These are phyloP conservation scores for Micronycteris hirsuta DNA, from an alignment of 2,113 vertebrate species.

Conservation along the genomic window DNA sequence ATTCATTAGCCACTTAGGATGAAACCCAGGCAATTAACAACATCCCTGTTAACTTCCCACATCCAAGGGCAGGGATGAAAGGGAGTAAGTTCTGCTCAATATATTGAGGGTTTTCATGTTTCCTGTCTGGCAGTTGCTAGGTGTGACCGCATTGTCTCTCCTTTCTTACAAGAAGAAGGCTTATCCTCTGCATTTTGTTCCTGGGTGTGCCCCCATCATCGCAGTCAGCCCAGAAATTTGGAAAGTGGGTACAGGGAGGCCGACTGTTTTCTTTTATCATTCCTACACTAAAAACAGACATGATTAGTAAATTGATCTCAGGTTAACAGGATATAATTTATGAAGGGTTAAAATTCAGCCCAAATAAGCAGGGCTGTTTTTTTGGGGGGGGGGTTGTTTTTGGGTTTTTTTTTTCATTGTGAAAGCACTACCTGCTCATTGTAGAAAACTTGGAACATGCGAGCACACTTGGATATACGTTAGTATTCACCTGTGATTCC, in stretches of 20 bases:
- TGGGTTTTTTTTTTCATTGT: neutral
- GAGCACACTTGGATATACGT: neutral
- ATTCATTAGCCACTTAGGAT: constrained; percentile 30
- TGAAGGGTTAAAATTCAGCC: neutral
- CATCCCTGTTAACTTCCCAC: constrained; percentile 27
- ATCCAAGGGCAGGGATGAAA: constrained; percentile 32
- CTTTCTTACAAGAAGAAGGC: neutral
- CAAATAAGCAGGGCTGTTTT: neutral
- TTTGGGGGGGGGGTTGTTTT: no score
- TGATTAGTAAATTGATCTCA: neutral
- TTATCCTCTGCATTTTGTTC: neutral
- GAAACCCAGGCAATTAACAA: constrained; percentile 38
- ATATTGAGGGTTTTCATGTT: neutral
- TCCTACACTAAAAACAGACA: neutral
- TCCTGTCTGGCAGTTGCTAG: neutral
- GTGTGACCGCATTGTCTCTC: neutral
- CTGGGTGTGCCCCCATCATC: neutral
- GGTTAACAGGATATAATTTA: neutral
- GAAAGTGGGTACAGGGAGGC: neutral
- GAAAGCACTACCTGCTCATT: neutral
- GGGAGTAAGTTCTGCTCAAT: neutral
- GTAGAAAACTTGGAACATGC: neutral
- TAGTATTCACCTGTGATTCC: neutral
- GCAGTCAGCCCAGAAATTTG: neutral
- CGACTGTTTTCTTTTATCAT: neutral